Base-by-base conservation (phyloP, 2,888 invertebrate species). In the Ceratothoa steindachneri region DNA sequence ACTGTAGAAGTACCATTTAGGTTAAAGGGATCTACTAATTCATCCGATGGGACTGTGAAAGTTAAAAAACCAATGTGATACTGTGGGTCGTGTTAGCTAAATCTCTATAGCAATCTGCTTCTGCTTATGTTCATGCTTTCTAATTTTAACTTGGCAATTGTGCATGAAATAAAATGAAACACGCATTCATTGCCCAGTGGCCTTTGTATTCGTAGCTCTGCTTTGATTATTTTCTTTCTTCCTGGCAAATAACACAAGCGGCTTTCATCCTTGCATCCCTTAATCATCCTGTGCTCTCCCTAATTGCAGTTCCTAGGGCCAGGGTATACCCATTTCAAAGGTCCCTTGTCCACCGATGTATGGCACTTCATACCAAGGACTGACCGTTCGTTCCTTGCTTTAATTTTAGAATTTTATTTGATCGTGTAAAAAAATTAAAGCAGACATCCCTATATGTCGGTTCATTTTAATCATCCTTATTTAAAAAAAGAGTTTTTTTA, bases 321-420 rank as follows among this genome's bases (percentile, higher is more conserved):
- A 71, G 71, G 70, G 30, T 68, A 69, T 31, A 70, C 64, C 60
- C 30, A 24, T 60, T 60, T 60, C 27, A 68, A 53, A 73, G 73
- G 76, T 76, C 76, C 68, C 71, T 67, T 31, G n/a, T 66, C 67
- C 67, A 67, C 75, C 70, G 69, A 60, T 71, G 77, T 77, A 77
- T 77, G 77, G 77, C 77, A 77, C 77, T 77, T 75, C 73, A 75
- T 75, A 70, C 71, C 71, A 51, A 66, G 72, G 69, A 69, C 53
- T 66, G 64, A 69, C 68, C 68, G 69, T 68, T 74, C 71, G 67
- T 67, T 55, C 24, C 27, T 60, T 60, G 19, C 24, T 60, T 24
- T 60, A 60, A 24, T 24, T 60, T 60, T 60, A 60, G n/a, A 60
- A 24, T 24, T 60, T 60, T 60, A 60, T 60, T 24, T 60, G 41